Base-by-base conservation (phyloP, 1,140 invertebrate species). In the Augochlora pura region DNA sequence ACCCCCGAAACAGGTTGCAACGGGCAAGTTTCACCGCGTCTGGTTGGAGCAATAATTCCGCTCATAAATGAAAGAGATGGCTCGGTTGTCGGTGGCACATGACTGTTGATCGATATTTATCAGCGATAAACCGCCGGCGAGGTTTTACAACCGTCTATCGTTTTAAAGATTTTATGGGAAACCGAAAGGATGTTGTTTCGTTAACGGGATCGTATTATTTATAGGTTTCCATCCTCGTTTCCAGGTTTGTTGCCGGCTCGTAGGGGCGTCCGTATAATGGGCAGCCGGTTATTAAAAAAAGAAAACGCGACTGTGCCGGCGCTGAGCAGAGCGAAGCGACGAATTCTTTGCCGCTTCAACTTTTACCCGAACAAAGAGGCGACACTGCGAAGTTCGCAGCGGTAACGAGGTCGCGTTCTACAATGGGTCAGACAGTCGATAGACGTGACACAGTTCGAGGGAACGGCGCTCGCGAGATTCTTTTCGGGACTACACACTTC, bases 61-160 rank as follows among this genome's bases (percentile, higher is more conserved):
- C 42, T 32, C 38, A 57, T 57, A 67, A 75, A 67, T 57, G 66
- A 67, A 42, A 14, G 27, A 67, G 9, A 42, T 27, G 23, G 14
- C 4, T 7, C n/a, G 23, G 27, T 10, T 2, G 9, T 1, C 32
- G 39, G 42, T 16, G 2, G 27, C 32, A 4, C 32, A 32, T 32
- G 10, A 6, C 14, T 27, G 10, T 5, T 32, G 23, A 66, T 66
- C 38, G 38, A 75, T 75, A 75, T 75, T 75, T 75, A 67, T 67
- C 49, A 64, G 38, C 18, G 38, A 75, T 67, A 57, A 59, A 75
- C 12, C 38, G 23, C 1, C 62, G 5, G 25, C 32, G 32, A 3
- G 5, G 12, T 57, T 70, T 75, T 75, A 75, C 46, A 1, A 10
- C 8, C 38, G 46, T 8, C 49, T 67, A 75, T 67, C 63, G 72